Base-by-base conservation (phyloP, 2,888 invertebrate genomes). In the Girardia tigrina region DNA sequence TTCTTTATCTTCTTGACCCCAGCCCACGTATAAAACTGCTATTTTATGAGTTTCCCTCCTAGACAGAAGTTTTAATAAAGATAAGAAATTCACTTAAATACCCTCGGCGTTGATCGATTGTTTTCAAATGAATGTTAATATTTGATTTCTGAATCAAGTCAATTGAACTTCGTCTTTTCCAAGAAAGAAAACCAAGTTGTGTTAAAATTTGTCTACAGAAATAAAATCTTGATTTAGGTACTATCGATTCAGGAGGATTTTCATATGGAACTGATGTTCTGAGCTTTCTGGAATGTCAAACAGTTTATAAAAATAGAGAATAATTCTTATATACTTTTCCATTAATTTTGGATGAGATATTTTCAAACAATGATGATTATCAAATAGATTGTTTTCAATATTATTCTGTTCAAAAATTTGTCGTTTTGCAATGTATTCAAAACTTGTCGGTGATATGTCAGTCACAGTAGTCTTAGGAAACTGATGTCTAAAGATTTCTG, bases 21-120 rank as follows among this genome's bases (percentile, higher is more conserved):
- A 90, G 14, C 90, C 93, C 23, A 98, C 95, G 85, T 94, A 98
- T 81, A 98, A 92, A 72, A 99, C 92, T 23, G 97, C 98, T 77
- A 94, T 84, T 89, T 88, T 85, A 80, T 84, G 84, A 2, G 83
- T 84, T 78, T 85, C 85, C 70, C 85, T 82, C 77, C 83, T 82
- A 77, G 23, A 77, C 77, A 28, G 72, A 26, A 26, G 26, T 20
- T 56, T 12, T 36, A 12, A 12, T 12, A 12, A 36, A 12, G 16
- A 36, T 12, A 36, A n/a, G n/a, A 56, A 12, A 56, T 56, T 20
- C n/a, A 56, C n/a, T 4, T 4, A 20, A 12, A 12, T 56, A 56
- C 56, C 56, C 56, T 56, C 56, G 56, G 4, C 56, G 56, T 56
- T 56, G 56, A 56, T 56, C 56, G 23, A 56, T 56, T 20, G 4